Evolutionary conservation across 2,888 invertebrate species (phyloP).

Genomic region (Diarsia brunnea): DNA sequence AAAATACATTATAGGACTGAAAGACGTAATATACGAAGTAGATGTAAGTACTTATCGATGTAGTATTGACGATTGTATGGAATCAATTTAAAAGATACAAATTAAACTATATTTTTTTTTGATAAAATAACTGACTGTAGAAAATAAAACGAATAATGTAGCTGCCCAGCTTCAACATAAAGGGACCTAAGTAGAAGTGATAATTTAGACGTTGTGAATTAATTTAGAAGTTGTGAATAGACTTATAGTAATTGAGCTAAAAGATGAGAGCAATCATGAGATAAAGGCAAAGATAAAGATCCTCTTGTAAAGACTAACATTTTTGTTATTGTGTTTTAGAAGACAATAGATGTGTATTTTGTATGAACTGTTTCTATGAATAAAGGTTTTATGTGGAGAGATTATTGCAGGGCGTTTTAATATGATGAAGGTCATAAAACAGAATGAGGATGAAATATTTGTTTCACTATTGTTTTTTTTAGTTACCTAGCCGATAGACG

Average conservation of each 20-base stretch:
- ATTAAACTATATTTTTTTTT: background rate
- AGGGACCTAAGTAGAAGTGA: slow-evolving; percentile 4
- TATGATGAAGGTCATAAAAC: no score
- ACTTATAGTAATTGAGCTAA: slow-evolving; percentile 2
- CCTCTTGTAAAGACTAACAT: background rate
- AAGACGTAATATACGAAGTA: no score
- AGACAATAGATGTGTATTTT: background rate
- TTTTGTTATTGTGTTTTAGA: slow-evolving; percentile 8
- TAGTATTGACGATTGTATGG: no score
- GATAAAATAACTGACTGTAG: background rate
- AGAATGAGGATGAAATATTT: no score
- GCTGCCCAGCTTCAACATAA: no score
- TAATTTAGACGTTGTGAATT: slow-evolving; percentile 21
- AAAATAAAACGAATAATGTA: slow-evolving; percentile 4
- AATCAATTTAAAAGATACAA: background rate
- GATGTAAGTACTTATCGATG: no score
- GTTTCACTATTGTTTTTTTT: no score
- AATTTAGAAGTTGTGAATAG: slow-evolving; percentile 16
- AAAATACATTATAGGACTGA: no score
- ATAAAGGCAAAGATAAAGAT: background rate
- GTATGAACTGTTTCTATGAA: background rate
- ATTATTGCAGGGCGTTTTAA: background rate
- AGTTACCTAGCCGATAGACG: no score
- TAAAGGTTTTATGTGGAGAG: slow-evolving; percentile 11
- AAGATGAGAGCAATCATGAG: background rate